phyloP scores from a whole-genome alignment of 2,113 vertebrate species.

The Balaenoptera acutorostrata region DNA sequence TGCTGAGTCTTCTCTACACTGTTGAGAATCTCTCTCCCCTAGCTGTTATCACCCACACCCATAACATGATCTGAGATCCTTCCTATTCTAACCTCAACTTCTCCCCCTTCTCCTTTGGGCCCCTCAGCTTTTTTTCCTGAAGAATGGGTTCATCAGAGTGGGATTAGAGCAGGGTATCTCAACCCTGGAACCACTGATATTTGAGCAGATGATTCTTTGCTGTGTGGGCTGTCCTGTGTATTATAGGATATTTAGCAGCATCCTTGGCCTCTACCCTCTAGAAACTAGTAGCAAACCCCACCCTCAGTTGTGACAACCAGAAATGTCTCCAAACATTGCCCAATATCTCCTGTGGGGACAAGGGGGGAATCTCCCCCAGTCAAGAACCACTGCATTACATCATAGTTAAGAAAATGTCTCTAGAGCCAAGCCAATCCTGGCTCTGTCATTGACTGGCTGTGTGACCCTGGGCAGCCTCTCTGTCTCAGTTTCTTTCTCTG shows the following conservation, averaged over 20 bases:
- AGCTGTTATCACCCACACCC: neutral
- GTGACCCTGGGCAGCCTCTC: neutral
- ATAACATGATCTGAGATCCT: neutral
- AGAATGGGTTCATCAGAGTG: neutral
- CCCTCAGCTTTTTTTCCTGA: neutral
- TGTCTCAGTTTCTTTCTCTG: neutral
- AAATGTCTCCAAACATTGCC: neutral
- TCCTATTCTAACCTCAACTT: neutral
- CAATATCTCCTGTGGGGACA: neutral
- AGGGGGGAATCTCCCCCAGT: neutral
- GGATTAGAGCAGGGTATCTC: neutral
- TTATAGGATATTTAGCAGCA: too few species aligned
- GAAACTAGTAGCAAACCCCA: neutral
- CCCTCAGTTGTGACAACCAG: neutral
- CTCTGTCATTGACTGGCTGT: neutral
- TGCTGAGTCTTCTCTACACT: neutral
- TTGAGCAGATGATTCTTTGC: neutral
- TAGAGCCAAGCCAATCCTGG: neutral
- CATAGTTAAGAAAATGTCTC: neutral
- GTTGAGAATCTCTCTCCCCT: neutral
- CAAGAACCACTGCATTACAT: neutral
- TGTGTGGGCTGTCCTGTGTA: accelerated
- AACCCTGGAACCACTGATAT: too few species aligned
- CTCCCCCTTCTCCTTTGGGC: neutral
- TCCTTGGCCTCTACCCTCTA: neutral